Evolutionary conservation across 2,797 vertebrate species (phyloP).

Genomic region (Pseudotriccus pelzelni): DNA sequence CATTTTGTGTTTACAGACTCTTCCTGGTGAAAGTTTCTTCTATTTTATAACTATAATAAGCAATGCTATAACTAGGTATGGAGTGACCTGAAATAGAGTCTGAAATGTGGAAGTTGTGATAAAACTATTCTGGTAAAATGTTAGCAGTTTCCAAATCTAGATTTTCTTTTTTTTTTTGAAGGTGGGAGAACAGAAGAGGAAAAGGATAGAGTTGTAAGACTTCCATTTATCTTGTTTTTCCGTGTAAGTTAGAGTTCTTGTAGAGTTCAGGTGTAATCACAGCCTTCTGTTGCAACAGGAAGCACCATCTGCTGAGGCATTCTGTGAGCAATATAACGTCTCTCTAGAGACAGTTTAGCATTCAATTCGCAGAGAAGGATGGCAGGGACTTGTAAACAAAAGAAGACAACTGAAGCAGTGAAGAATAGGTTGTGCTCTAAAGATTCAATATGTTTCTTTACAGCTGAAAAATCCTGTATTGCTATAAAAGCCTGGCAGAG

Average conservation of each 20-base stretch:
- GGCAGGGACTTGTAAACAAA: conserved; percentile 83
- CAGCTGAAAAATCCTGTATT: conserved; percentile 70
- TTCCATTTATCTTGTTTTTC: conserved; percentile 76
- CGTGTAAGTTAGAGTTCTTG: conserved; percentile 76
- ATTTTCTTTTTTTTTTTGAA: neutral
- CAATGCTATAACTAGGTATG: neutral
- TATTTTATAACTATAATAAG: conserved; percentile 25
- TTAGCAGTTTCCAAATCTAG: neutral
- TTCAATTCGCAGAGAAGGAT: conserved; percentile 84
- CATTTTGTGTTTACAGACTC: conserved; percentile 49
- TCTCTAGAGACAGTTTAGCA: conserved; percentile 84
- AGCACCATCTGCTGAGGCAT: conserved; percentile 82
- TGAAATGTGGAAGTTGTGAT: neutral
- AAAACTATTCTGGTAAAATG: neutral
- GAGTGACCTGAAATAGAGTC: neutral
- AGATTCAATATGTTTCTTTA: conserved; percentile 78
- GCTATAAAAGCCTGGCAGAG: conserved; percentile 63
- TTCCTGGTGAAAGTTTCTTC: conserved; percentile 5
- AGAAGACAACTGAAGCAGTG: conserved; percentile 77
- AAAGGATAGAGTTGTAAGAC: conserved; percentile 63
- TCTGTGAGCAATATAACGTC: conserved; percentile 80
- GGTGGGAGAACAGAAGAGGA: neutral
- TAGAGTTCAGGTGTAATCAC: conserved; percentile 85
- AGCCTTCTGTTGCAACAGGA: conserved; percentile 82
- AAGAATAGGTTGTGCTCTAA: conserved; percentile 76